Base-by-base conservation (phyloP, 1,140 invertebrate genomes). In the Pachypsylla venusta region DNA sequence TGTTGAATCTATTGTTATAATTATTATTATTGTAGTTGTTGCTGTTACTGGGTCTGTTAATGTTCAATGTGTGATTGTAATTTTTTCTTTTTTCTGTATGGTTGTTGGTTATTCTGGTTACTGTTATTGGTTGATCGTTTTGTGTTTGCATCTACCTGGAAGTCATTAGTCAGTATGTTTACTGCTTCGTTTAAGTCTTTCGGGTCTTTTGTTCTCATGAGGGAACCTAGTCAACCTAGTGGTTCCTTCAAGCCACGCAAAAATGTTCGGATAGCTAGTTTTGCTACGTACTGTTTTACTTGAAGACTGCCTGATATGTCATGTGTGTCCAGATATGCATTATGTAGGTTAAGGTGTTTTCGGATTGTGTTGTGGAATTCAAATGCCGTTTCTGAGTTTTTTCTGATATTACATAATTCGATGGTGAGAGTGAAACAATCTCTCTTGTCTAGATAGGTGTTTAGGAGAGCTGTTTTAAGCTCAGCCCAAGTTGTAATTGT, bases 141-240 rank as follows among this genome's bases (percentile, higher is more conserved):
- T 12, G 5, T 53, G 14, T 14, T 55, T 4, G 55, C 26, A 13
- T 57, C 55, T 2, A 28, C 14, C 16, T 57, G 55, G 27, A 26
- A 57, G 2, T 57, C 55, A 26, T 57, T 57, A 10, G 55, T 57
- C 2, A 57, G 27, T 19, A 57, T 5, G 26, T 57, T 57, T 5
- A 57, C 22, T 14, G 55, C 55, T 10, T 57, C 55, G 25, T 57
- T 57, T 2, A 57, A 12, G 24, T n/a, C 7, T 30, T 28, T 19
- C 28, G 25, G 22, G 16, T 57, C 28, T 16, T 27, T 57, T 27
- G 30, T 28, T 19, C 28, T 57, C 55, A 57, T 57, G 2, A 57
- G 10, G 2, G 25, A 30, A 30, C n/a, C n/a, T n/a, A n/a, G n/a
- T n/a, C n/a, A n/a, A n/a, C 28, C 55, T 5, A 57, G 55, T 5